These are phyloP conservation scores for Leontopithecus rosalia DNA, from an alignment of 2,797 vertebrate genomes.

Conservation along the genomic window DNA sequence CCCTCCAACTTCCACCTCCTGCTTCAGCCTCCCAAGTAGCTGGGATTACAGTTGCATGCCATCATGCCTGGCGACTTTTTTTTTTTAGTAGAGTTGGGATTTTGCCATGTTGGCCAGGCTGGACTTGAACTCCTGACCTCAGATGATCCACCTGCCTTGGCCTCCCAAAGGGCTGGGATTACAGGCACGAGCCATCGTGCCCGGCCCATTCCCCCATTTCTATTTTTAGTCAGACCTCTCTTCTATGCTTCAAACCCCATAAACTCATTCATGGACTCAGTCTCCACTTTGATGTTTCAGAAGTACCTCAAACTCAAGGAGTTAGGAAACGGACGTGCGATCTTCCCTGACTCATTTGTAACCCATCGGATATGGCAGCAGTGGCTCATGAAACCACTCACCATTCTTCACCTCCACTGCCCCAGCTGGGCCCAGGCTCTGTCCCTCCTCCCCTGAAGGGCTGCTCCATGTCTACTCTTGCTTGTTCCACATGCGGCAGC, in stretches of 20 bases:
- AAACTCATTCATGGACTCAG: not conserved
- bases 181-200: too few relatives aligned
- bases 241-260: constrained; percentile 35
- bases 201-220: not conserved
- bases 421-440: not conserved
- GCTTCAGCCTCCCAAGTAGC: too few relatives aligned
- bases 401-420: not conserved
- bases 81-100: too few relatives aligned
- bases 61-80: too few relatives aligned
- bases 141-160: too few relatives aligned
- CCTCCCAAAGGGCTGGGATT: too few relatives aligned
- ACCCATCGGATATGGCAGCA: not conserved
- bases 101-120: too few relatives aligned
- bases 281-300: not conserved
- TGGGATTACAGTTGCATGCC: too few relatives aligned
- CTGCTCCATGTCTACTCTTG: not conserved
- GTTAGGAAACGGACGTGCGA: not conserved
- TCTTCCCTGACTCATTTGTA: not conserved
- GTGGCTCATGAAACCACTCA: not conserved
- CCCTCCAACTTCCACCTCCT: too few relatives aligned
- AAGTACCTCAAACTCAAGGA: not conserved
- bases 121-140: too few relatives aligned
- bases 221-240: not conserved
- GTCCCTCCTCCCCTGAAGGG: not conserved
- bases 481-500: not conserved